A percentile compares a stretch with the other conserved stretches of the same genome.
Conservation (phyloP, 2,797 vertebrate species). For the Lacerta agilis region DNA sequence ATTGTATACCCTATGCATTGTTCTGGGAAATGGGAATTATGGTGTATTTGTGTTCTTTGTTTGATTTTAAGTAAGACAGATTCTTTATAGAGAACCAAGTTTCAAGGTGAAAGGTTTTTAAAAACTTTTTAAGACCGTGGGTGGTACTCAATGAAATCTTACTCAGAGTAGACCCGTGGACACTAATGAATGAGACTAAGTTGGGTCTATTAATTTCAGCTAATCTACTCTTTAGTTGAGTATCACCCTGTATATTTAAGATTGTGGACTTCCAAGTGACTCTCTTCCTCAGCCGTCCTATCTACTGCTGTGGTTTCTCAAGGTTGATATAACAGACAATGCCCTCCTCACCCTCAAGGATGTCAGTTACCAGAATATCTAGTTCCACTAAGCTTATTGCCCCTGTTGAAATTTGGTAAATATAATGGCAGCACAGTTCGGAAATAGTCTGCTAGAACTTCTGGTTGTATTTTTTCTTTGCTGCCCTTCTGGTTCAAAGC, state of each 20-base stretch:
- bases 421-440: too few relatives aligned
- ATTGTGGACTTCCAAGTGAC: background rate
- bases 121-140: background rate
- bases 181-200: too few relatives aligned
- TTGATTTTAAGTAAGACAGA: background rate
- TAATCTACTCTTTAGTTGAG: too few relatives aligned
- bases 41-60: background rate
- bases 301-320: background rate
- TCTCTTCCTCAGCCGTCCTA: background rate
- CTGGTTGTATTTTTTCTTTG: too few relatives aligned
- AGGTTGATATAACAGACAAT: too few relatives aligned
- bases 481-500: too few relatives aligned
- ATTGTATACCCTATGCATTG: background rate
- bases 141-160: too few relatives aligned
- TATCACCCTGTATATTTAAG: background rate
- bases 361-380: background rate
- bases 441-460: too few relatives aligned
- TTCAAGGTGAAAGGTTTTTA: background rate
- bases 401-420: too few relatives aligned
- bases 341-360: background rate
- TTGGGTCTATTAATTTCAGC: too few relatives aligned
- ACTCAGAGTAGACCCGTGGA: too few relatives aligned
- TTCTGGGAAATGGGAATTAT: slow-evolving; percentile 8
- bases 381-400: background rate
- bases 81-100: background rate